These are phyloP conservation scores for Petrophora chlorosata DNA, from an alignment of 2,888 invertebrate genomes.

Conservation along the genomic window DNA sequence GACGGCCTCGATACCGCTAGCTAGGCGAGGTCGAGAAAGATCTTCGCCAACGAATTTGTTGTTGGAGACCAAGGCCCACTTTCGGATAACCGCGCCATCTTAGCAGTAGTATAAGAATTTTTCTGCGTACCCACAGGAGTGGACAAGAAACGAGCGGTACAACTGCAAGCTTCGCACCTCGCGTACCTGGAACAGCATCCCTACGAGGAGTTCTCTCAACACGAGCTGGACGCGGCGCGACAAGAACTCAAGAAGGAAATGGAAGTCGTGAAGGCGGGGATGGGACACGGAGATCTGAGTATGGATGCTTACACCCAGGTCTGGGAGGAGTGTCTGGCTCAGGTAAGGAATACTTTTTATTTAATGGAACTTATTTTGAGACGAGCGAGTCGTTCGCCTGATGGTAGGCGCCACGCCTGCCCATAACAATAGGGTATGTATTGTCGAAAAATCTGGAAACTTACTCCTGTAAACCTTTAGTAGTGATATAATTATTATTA, in stretches of 20 bases:
- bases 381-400: too few species aligned
- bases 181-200: slow-evolving; percentile 94
- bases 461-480: too few species aligned
- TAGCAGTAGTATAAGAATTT: too few species aligned
- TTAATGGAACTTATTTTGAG: slow-evolving; percentile 91
- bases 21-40: too few species aligned
- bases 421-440: too few species aligned
- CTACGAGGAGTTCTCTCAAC: slow-evolving; percentile 88
- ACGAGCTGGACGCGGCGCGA: slow-evolving; percentile 87
- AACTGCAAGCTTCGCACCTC: slow-evolving; percentile 87
- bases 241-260: slow-evolving; percentile 90
- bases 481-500: too few species aligned
- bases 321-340: slow-evolving; percentile 98
- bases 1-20: too few species aligned
- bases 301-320: slow-evolving; percentile 96
- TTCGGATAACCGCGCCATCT: too few species aligned
- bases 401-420: too few species aligned
- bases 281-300: slow-evolving; percentile 97
- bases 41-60: too few species aligned
- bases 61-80: too few species aligned
- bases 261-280: slow-evolving; percentile 94
- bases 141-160: slow-evolving; percentile 82
- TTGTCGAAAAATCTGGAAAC: too few species aligned
- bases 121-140: slow-evolving; percentile 46
- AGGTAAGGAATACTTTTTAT: slow-evolving; percentile 78